Evolutionary conservation across 2,888 invertebrate genomes (phyloP).

Genomic region (Neoascia interrupta): DNA sequence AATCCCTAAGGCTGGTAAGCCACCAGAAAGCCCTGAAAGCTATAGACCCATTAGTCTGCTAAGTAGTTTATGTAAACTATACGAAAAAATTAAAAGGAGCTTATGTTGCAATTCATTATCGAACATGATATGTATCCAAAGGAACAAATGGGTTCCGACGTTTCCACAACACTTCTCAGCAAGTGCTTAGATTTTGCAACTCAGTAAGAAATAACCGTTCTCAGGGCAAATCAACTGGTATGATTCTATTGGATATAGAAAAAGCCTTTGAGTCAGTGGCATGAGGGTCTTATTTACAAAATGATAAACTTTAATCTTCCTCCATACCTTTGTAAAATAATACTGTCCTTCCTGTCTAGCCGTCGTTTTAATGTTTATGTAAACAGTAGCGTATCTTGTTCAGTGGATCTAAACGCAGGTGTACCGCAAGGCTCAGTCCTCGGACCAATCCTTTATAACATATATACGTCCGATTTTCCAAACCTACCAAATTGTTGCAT

Average conservation of each 20-base stretch:
- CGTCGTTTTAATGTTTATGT: too few relatives aligned
- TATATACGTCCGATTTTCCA: neutral
- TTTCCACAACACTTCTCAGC: too few relatives aligned
- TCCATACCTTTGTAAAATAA: too few relatives aligned
- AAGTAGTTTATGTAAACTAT: neutral
- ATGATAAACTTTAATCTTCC: too few relatives aligned
- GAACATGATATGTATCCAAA: neutral
- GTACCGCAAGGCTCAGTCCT: too few relatives aligned
- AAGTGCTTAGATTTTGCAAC: too few relatives aligned
- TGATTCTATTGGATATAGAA: neutral
- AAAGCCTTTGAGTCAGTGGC: neutral
- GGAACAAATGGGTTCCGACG: neutral
- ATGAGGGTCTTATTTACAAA: too few relatives aligned
- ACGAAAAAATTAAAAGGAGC: neutral
- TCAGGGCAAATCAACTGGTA: neutral
- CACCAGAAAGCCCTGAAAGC: neutral
- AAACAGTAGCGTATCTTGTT: too few relatives aligned
- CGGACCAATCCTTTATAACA: neutral
- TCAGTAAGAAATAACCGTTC: neutral
- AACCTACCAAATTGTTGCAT: neutral
- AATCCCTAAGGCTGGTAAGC: neutral
- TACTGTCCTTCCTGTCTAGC: too few relatives aligned
- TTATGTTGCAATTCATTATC: neutral
- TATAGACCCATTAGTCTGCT: neutral
- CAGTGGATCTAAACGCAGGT: too few relatives aligned